Percentiles rank a stretch among this genome's conserved stretches.
Conservation (phyloP, 1,140 invertebrate species). For the Apis dorsata region DNA sequence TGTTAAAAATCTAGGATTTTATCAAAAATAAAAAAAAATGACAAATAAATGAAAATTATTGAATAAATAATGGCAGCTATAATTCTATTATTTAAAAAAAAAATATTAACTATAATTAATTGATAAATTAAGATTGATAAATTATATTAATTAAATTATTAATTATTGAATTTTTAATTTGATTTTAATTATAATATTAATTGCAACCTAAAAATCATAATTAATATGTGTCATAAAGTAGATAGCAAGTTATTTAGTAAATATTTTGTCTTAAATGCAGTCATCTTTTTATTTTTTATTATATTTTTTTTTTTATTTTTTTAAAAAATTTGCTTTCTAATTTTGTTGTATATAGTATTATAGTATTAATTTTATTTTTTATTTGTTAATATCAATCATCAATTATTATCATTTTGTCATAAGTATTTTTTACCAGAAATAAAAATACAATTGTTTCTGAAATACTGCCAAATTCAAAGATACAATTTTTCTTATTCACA, state of each 20-base stretch:
- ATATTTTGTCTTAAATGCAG: background rate
- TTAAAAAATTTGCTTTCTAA: conserved; percentile 38
- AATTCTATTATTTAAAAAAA: conserved; percentile 4
- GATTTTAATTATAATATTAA: conserved; percentile 9
- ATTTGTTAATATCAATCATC: conserved; percentile 5
- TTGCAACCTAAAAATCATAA: conserved; percentile 8
- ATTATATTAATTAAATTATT: background rate
- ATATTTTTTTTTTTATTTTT: background rate
- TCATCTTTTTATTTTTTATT: background rate
- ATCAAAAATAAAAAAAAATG: background rate
- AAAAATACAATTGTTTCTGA: conserved; percentile 43
- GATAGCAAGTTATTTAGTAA: conserved; percentile 23
- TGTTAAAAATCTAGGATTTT: conserved; percentile 13
- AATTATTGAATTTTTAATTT: background rate
- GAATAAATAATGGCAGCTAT: conserved; percentile 13
- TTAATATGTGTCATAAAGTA: conserved; percentile 24
- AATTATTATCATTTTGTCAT: conserved; percentile 25
- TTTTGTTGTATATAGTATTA: background rate
- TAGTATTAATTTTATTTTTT: conserved; percentile 16
- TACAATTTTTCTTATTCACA: conserved; percentile 67
- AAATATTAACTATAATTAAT: background rate
- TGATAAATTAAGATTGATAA: background rate
- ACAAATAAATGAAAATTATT: conserved; percentile 6
- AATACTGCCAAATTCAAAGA: conserved; percentile 74
- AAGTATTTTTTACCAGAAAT: conserved; percentile 5